Evolutionary conservation across 2,113 vertebrate species (phyloP), one percentile per base, ranked within the genome.

Genomic region (Sorex araneus): DNA sequence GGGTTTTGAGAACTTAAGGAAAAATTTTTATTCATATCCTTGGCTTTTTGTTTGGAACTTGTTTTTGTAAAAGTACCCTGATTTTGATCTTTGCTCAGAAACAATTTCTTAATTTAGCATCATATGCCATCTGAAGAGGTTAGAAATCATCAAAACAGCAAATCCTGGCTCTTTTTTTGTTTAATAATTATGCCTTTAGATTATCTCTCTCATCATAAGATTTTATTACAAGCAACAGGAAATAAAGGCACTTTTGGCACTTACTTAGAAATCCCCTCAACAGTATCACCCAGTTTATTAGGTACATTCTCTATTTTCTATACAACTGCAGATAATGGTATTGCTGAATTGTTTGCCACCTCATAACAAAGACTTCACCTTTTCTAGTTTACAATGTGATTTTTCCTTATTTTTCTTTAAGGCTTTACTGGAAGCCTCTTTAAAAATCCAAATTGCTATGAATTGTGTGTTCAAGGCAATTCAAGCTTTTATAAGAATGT

Each of bases 71-170:
- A 81, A 93, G 50, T 86, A 30, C 40, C 64, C 84, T 66, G 9
- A 40, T 81, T 78, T 63, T 82, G 34, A 84, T 81, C 82, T 93
- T 90, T 66, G 23, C 36, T 91, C 71, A 85, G 81, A 84, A 69
- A 54, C 57, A 28, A 36, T 50, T 71, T 87, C 73, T 94, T 81
- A 84, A 57, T 84, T 76, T n/a, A 73, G 43, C 75, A 71, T 77
- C 28, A 19, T 16, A 9, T 73, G 16, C 23, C 34, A 73, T 36
- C 28, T 70, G 8, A 10, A 80, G 43, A 76, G n/a, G 47, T 25
- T 40, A 10, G 27, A 27, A 87, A 50, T 94, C 50, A 90, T 92
- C 43, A 88, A 92, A 89, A 47, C 45, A 89, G 21, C 71, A 83
- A 74, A 57, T 32, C 57, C 54, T 54, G 4, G 23, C 23, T 94